Percentiles rank a stretch among this genome's conserved stretches.
phyloP scores from a whole-genome alignment of 1,140 invertebrate genomes.

The Sipha flava region DNA sequence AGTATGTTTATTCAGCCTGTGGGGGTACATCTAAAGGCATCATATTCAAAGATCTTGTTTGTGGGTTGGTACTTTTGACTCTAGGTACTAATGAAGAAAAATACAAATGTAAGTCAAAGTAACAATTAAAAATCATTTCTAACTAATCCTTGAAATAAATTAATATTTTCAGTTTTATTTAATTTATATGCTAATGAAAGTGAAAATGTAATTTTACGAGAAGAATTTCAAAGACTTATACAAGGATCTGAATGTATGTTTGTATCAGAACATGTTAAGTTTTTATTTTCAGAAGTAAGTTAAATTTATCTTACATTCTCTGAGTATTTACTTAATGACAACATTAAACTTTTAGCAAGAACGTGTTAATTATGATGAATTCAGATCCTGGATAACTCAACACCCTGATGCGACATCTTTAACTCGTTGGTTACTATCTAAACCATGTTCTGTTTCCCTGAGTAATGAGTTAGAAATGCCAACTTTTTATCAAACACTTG shows the following conservation, averaged over 20 bases:
- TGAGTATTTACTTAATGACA: not conserved
- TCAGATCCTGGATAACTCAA: slow-evolving; percentile 56
- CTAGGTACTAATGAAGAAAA: slow-evolving; percentile 74
- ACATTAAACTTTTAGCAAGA: slow-evolving; percentile 46
- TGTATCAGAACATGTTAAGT: not conserved
- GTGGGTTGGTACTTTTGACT: slow-evolving; percentile 73
- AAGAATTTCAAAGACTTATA: slow-evolving; percentile 55
- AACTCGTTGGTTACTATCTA: slow-evolving; percentile 68
- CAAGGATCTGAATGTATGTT: slow-evolving; percentile 15
- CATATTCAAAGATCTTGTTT: slow-evolving; percentile 68
- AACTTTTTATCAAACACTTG: slow-evolving; percentile 83
- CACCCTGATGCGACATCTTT: slow-evolving; percentile 68
- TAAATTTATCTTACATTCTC: not conserved
- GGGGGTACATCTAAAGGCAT: slow-evolving; percentile 73
- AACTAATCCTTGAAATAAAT: too few species aligned
- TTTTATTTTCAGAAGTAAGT: slow-evolving; percentile 12
- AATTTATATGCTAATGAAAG: slow-evolving; percentile 74
- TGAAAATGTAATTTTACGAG: slow-evolving; percentile 62
- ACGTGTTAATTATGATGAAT: slow-evolving; percentile 60
- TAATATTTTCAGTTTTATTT: slow-evolving; percentile 65
- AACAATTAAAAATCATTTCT: slow-evolving; percentile 15
- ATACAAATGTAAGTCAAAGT: slow-evolving; percentile 69
- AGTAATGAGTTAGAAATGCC: slow-evolving; percentile 76
- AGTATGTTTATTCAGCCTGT: slow-evolving; percentile 69
- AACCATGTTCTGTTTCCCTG: slow-evolving; percentile 56